Percentiles rank a stretch among this genome's conserved stretches.
Evolutionary conservation across 1,140 invertebrate genomes (phyloP).

Genomic region (Pseudomyrmex cubaensis): DNA sequence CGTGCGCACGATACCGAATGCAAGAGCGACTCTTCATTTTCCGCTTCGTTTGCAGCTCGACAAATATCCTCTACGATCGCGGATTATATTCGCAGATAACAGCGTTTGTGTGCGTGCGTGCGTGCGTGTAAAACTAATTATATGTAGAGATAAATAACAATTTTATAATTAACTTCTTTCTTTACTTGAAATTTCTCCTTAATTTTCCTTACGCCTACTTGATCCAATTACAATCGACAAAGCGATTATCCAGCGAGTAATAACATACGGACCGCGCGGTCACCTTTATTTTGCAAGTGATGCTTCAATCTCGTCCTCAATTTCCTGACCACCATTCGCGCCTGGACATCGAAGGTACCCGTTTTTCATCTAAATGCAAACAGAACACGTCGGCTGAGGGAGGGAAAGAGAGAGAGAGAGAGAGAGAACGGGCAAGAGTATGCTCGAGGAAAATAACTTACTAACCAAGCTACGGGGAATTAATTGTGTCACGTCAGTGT

Average conservation of each 20-base stretch:
- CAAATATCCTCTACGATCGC: not conserved
- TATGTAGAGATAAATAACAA: too few species aligned
- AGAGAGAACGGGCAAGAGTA: too few species aligned
- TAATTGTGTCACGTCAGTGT: conserved; percentile 45
- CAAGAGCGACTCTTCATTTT: not conserved
- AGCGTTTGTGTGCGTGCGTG: too few species aligned
- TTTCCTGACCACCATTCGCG: conserved; percentile 53
- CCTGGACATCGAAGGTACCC: conserved; percentile 21
- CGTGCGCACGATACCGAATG: not conserved
- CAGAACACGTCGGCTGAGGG: not conserved
- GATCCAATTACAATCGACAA: not conserved
- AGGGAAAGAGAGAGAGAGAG: not conserved
- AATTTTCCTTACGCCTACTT: too few species aligned
- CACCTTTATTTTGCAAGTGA: conserved; percentile 38
- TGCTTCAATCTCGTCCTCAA: conserved; percentile 41
- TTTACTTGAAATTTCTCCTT: not conserved
- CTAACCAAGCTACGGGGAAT: conserved; percentile 58
- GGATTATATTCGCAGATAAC: not conserved
- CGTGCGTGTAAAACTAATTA: too few species aligned
- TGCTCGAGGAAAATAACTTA: conserved; percentile 51
- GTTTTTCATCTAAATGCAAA: conserved; percentile 62
- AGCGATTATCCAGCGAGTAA: not conserved
- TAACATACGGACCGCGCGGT: conserved; percentile 30
- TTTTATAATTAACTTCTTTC: not conserved
- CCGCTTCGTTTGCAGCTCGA: conserved; percentile 1